Evolutionary conservation across 2,888 invertebrate genomes (phyloP), one percentile per base, ranked within the genome.

Genomic region (Agrochola lota): DNA sequence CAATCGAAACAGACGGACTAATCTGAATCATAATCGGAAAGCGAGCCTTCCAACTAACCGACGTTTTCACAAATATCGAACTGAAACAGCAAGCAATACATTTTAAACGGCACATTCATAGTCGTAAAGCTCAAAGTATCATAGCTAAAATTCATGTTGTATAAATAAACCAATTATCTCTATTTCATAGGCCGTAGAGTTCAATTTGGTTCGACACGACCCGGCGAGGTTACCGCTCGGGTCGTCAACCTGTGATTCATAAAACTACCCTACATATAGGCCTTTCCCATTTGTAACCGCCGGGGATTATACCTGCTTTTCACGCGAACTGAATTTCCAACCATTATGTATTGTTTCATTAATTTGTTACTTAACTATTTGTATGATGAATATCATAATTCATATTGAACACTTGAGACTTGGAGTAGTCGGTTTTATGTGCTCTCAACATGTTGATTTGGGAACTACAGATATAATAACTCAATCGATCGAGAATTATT

Each of bases 181-280:
- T 88, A 87, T 88, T 81, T 17, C 59, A 12, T 79, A 71, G 59
- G 82, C 43, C 6, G 64, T 86, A 88, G 80, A 64, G 87, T 82
- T 79, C 78, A 82, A 68, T 81, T 83, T 90, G n/a, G 87, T 74
- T 62, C 73, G 82, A n/a, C 63, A 20, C 46, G 23, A 26, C 40
- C 57, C 55, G 78, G 46, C 77, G 90, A 93, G 94, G 93, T 93
- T 91, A 93, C 91, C 88, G 92, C 79, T 83, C 91, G 91, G 93
- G 93, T 93, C 93, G 91, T 89, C 89, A 93, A 90, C 93, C 94
- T 90, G 92, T 93, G 93, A 94, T 93, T 95, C 94, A 94, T 90
- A 88, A 91, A 94, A 93, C 94, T 92, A 93, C 93, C 94, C 94
- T 91, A 91, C 85, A 88, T 90, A 85, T 89, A 92, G 92, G 92